Evolutionary conservation across 2,797 vertebrate species (phyloP).

Genomic region (Sciurus carolinensis): DNA sequence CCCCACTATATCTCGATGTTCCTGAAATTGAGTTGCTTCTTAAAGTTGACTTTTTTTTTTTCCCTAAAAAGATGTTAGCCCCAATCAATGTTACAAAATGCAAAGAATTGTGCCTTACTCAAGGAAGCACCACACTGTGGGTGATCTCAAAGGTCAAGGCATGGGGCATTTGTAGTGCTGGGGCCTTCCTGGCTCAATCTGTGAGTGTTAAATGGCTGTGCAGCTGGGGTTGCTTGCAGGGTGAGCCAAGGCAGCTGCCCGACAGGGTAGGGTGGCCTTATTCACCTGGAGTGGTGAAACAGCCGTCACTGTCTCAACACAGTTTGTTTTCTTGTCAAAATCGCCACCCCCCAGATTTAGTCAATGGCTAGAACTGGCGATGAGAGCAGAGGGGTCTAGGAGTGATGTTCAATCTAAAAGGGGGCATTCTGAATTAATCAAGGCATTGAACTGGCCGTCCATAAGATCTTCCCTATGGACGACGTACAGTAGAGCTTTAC

Average conservation of each 20-base stretch:
- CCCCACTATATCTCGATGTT: background rate
- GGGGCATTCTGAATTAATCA: background rate
- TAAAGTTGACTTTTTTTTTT: background rate
- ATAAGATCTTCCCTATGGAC: background rate
- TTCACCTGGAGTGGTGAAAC: background rate
- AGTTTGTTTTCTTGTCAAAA: constrained; percentile 17
- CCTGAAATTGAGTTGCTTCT: background rate
- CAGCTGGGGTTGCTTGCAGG: background rate
- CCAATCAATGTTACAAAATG: background rate
- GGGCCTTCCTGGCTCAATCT: background rate
- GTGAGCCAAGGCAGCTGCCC: background rate
- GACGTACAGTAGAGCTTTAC: background rate
- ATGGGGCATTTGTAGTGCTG: background rate
- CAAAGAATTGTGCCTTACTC: background rate
- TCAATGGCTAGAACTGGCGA: background rate
- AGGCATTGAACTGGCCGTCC: background rate
- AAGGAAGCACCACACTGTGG: background rate
- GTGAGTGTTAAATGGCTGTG: background rate
- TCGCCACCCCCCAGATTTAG: background rate
- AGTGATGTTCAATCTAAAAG: background rate
- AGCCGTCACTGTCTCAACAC: background rate
- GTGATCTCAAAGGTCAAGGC: background rate
- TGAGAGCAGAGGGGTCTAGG: background rate
- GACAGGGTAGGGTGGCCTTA: background rate
- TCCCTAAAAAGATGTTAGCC: background rate